These are phyloP conservation scores for Anser cygnoides DNA, from an alignment of 2,113 vertebrate species.

Conservation along the genomic window DNA sequence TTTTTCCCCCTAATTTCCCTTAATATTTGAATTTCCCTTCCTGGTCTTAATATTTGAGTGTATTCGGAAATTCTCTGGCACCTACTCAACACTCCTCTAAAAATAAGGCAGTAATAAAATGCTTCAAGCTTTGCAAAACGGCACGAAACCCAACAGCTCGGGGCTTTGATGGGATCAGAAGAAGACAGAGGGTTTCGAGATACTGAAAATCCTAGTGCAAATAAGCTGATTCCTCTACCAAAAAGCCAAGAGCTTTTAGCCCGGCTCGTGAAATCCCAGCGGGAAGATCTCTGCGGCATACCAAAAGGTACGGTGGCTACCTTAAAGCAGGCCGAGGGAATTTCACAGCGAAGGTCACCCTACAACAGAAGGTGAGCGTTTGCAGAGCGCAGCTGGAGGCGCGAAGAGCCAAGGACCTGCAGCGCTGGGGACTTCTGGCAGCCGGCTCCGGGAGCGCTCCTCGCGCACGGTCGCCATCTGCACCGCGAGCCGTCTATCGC, in stretches of 20 bases:
- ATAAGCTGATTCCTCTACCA: not conserved
- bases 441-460: not conserved
- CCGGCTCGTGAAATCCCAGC: not conserved
- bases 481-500: not conserved
- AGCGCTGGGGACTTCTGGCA: not conserved
- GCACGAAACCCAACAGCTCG: not conserved
- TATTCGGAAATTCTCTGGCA: not conserved
- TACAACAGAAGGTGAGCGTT: not conserved
- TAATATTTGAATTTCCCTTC: no score
- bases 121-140: not conserved
- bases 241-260: not conserved
- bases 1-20: not conserved
- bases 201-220: not conserved
- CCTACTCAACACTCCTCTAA: not conserved
- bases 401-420: not conserved
- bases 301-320: not conserved
- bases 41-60: not conserved
- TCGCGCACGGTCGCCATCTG: not conserved
- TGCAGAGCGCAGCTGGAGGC: not conserved
- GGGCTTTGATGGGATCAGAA: not conserved
- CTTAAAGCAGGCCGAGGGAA: not conserved
- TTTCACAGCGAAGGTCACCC: not conserved
- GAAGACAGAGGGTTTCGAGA: not conserved
- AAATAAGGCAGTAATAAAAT: not conserved
- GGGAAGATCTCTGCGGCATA: not conserved